Evolutionary conservation across 2,797 vertebrate species (phyloP).

Genomic region (Lagorchestes hirsutus): DNA sequence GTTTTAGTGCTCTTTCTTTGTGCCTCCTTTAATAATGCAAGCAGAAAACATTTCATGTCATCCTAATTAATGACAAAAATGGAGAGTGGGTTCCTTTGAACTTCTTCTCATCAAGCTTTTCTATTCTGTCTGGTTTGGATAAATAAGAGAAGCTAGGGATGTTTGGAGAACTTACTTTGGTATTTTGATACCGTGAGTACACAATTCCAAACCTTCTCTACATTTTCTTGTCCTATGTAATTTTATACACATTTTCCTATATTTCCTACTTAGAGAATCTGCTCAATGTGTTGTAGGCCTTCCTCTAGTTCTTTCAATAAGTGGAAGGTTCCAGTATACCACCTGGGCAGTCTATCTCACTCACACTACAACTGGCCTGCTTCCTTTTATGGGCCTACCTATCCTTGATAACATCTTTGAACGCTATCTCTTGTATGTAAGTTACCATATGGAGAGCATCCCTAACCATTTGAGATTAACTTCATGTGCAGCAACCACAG

Average conservation of each 20-base stretch:
- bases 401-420: neutral
- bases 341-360: neutral
- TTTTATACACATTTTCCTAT: neutral
- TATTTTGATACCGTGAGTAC: neutral
- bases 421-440: neutral
- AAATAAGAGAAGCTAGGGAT: neutral
- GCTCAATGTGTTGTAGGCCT: neutral
- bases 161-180: neutral
- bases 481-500: fast-evolving
- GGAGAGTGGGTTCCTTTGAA: neutral
- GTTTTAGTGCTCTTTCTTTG: constrained; percentile 73
- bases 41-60: constrained; percentile 73
- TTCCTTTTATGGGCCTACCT: neutral
- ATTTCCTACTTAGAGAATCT: neutral
- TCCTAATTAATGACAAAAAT: neutral
- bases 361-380: neutral
- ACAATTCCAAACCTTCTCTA: neutral
- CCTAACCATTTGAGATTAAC: neutral
- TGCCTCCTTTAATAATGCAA: constrained; percentile 68
- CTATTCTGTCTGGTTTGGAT: neutral
- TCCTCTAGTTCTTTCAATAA: neutral
- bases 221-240: neutral
- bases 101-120: no score
- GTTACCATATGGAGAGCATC: neutral
- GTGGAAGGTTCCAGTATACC: neutral